A percentile compares a stretch with the other conserved stretches of the same genome.
These are phyloP conservation scores for Silvanus unidentatus DNA, from an alignment of 2,888 invertebrate genomes.

Conservation along the genomic window DNA sequence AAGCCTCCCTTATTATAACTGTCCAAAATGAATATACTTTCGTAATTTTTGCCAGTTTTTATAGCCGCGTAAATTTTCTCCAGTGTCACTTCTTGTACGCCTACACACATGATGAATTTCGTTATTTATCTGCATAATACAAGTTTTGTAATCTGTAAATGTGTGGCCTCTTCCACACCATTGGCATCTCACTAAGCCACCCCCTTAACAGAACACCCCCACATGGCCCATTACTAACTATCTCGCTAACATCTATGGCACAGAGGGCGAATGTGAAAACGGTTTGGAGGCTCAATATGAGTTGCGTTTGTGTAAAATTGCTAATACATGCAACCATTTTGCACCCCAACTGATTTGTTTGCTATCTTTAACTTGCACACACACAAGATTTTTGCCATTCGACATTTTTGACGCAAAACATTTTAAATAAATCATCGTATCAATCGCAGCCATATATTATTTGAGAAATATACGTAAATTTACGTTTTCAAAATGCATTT, in stretches of 20 bases:
- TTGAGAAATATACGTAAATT: slow-evolving; percentile 1
- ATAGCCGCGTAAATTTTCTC: no score
- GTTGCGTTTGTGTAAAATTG: background rate
- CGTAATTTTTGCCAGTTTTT: no score
- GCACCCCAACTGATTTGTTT: slow-evolving; percentile 2
- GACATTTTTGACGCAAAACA: background rate
- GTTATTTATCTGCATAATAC: background rate
- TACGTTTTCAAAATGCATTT: background rate
- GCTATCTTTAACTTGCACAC: slow-evolving; percentile 1
- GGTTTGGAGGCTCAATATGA: background rate
- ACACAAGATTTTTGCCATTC: background rate
- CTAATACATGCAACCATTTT: slow-evolving; percentile 3
- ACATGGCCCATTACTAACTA: background rate
- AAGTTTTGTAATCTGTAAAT: background rate
- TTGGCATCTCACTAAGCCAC: slow-evolving; percentile 1
- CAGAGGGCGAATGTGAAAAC: no score
- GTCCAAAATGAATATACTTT: no score
- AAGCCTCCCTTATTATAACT: no score
- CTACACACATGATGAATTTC: background rate
- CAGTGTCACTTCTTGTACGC: no score
- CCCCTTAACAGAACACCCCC: background rate
- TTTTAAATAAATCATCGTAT: no score
- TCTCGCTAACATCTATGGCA: background rate
- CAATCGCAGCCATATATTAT: background rate
- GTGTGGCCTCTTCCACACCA: background rate